Conservation (phyloP, 2,888 invertebrate species). For the Eulithis prunata region DNA sequence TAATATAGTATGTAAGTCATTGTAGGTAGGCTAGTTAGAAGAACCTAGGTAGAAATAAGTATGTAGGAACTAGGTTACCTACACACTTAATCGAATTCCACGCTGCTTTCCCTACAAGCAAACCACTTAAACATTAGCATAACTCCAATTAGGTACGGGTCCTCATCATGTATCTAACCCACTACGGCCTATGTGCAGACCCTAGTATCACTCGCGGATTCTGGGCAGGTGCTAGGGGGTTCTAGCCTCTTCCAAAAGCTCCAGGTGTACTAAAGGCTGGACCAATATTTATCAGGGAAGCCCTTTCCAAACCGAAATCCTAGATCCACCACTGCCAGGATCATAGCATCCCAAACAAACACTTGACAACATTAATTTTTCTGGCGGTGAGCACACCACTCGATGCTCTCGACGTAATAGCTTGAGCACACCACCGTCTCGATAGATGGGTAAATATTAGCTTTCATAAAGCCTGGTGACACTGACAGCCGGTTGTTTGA, state of each 20-base stretch:
- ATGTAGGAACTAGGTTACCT: no score
- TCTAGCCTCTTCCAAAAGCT: no score
- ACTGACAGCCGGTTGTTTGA: constrained; percentile 26
- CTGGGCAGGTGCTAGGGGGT: no score
- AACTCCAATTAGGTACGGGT: constrained; percentile 1
- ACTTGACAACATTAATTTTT: constrained; percentile 49
- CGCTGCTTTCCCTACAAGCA: neutral
- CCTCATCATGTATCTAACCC: no score
- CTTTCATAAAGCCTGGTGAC: constrained; percentile 49
- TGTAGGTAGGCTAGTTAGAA: no score
- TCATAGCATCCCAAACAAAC: constrained; percentile 45
- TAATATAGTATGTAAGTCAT: no score
- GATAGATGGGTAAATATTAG: constrained; percentile 67
- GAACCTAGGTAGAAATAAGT: no score
- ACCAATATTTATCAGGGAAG: no score
- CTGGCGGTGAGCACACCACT: constrained; percentile 46
- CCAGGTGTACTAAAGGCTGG: no score
- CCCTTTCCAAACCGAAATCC: no score
- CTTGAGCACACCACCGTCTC: constrained; percentile 55
- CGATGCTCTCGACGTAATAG: constrained; percentile 63
- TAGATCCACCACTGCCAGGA: constrained; percentile 4
- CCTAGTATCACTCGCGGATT: no score
- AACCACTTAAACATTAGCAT: constrained; percentile 17
- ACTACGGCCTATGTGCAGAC: no score
- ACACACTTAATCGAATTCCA: neutral